Conservation (phyloP, 2,797 vertebrate species). For the Danio aesculapii region DNA sequence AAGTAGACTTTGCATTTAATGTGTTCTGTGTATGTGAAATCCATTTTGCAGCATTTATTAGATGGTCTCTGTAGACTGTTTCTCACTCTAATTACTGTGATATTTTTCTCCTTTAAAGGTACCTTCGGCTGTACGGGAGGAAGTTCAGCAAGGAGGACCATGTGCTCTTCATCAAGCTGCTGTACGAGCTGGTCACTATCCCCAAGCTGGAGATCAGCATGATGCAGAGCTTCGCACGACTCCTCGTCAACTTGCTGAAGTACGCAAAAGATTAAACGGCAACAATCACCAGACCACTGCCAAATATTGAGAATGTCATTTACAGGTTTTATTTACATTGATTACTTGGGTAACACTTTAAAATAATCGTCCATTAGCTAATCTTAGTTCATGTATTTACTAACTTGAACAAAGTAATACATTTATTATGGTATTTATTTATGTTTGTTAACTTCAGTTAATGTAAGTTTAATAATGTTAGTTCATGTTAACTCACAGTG, state of each 20-base stretch:
- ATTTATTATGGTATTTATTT: too few species aligned
- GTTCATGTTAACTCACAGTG: too few species aligned
- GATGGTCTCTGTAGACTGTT: background rate
- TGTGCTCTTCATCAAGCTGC: conserved; percentile 92
- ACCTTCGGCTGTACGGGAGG: conserved; percentile 93
- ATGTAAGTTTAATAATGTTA: too few species aligned
- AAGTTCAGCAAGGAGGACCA: conserved; percentile 98
- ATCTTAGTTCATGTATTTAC: too few species aligned
- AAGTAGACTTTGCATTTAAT: too few species aligned
- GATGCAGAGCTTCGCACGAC: conserved; percentile 94
- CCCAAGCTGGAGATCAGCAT: conserved; percentile 94
- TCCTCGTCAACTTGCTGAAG: conserved; percentile 95
- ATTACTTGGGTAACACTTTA: too few species aligned
- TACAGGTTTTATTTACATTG: background rate
- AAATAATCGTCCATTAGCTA: too few species aligned
- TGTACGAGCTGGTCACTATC: conserved; percentile 94
- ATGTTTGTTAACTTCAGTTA: too few species aligned
- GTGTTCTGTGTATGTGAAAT: too few species aligned
- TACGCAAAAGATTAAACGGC: conserved; percentile 72
- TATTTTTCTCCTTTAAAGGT: conserved; percentile 76
- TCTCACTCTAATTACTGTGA: background rate
- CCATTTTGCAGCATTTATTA: too few species aligned
- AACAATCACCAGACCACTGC: background rate
- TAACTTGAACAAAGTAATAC: too few species aligned
- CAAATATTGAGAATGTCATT: background rate